Evolutionary conservation across 2,113 vertebrate genomes (phyloP).

Genomic region (Scopus umbretta): DNA sequence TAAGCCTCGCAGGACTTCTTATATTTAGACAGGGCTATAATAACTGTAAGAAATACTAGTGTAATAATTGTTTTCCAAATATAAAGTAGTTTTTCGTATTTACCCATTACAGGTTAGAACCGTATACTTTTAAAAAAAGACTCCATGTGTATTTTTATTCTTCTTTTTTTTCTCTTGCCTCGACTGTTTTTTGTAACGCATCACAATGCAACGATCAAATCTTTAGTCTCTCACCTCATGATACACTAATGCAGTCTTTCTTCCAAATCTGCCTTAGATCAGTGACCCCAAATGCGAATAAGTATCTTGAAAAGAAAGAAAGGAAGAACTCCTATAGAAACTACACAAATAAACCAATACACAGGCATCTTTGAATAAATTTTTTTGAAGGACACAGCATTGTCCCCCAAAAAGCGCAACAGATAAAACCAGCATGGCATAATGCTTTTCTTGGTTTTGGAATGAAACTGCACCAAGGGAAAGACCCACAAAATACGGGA

Average conservation of each 20-base stretch:
- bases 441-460: background rate
- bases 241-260: background rate
- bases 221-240: background rate
- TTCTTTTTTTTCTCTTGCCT: background rate
- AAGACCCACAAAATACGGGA: background rate
- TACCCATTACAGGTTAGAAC: background rate
- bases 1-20: background rate
- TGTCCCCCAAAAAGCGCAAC: background rate
- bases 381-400: background rate
- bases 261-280: background rate
- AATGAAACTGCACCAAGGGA: background rate
- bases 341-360: background rate
- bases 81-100: background rate
- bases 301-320: background rate
- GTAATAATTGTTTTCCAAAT: background rate
- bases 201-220: background rate
- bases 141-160: background rate
- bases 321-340: background rate
- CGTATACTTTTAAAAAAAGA: background rate
- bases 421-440: background rate
- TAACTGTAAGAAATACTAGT: background rate
- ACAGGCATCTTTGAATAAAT: background rate
- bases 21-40: background rate
- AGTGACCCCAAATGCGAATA: background rate
- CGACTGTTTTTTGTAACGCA: background rate